phyloP scores from a whole-genome alignment of 2,113 vertebrate genomes.

The Brachypodius melanocephalos region DNA sequence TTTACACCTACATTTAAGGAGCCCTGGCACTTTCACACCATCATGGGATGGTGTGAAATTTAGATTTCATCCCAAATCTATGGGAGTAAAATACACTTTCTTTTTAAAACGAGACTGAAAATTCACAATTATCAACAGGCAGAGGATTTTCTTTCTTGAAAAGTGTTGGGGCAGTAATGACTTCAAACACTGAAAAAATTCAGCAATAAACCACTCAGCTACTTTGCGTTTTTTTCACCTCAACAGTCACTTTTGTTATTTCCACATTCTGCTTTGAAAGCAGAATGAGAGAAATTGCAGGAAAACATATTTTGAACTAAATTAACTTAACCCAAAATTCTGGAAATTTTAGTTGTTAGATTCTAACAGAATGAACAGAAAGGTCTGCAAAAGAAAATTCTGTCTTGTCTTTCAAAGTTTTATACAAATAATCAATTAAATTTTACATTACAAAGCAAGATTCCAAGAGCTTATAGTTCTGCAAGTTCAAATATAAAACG shows the following conservation, averaged over 20 bases:
- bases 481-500: background rate
- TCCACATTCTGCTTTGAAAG: background rate
- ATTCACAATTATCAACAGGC: background rate
- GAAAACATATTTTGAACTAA: background rate
- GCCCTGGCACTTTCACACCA: background rate
- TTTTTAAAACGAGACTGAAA: background rate
- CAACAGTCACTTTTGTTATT: background rate
- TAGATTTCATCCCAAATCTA: no score
- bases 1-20: background rate
- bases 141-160: background rate
- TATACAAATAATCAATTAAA: background rate
- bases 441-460: background rate
- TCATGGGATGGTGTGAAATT: no score
- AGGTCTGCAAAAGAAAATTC: background rate
- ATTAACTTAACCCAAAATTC: background rate
- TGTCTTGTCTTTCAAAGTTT: background rate
- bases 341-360: background rate
- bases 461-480: background rate
- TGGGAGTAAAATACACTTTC: background rate
- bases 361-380: background rate
- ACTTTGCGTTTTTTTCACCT: background rate
- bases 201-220: background rate
- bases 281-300: background rate
- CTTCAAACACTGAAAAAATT: background rate
- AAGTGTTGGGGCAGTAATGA: accelerated